phyloP scores from a whole-genome alignment of 23 tunicate genomes.

The Ascidia mentula region DNA sequence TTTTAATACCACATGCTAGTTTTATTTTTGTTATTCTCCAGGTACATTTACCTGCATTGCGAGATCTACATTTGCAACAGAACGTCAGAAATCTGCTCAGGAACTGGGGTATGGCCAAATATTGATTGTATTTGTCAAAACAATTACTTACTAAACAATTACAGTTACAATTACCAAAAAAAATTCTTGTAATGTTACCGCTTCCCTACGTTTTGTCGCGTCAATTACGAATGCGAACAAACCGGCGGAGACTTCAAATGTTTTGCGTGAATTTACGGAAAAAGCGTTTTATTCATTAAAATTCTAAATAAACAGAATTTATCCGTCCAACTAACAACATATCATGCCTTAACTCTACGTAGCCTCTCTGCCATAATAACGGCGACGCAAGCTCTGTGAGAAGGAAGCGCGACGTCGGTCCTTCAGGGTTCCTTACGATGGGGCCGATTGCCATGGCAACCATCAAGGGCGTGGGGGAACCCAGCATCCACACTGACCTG shows the following conservation, averaged over 20 bases:
- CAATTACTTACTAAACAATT: too few relatives aligned
- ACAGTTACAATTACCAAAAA: too few relatives aligned
- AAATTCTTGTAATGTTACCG: too few relatives aligned
- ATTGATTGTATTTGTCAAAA: too few relatives aligned
- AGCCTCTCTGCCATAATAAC: slow-evolving; percentile 2
- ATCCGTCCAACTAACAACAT: too few relatives aligned
- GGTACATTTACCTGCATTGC: slow-evolving; percentile 54
- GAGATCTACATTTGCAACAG: slow-evolving; percentile 46
- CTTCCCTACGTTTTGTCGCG: too few relatives aligned
- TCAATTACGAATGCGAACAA: too few relatives aligned
- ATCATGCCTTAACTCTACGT: not conserved
- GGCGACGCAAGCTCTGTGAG: not conserved
- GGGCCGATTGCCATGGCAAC: slow-evolving; percentile 13
- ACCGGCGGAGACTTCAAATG: too few relatives aligned
- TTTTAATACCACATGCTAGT: not conserved
- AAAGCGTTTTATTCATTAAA: too few relatives aligned
- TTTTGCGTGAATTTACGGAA: too few relatives aligned
- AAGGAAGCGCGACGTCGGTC: not conserved
- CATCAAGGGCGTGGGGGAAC: not conserved
- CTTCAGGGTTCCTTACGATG: not conserved
- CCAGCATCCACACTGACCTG: not conserved
- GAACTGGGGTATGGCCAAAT: slow-evolving; percentile 34
- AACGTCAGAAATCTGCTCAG: slow-evolving; percentile 37
- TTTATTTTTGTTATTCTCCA: not conserved
- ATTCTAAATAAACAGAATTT: too few relatives aligned